Evolutionary conservation across 2,888 invertebrate genomes (phyloP).

Genomic region (Anaspis maculata): DNA sequence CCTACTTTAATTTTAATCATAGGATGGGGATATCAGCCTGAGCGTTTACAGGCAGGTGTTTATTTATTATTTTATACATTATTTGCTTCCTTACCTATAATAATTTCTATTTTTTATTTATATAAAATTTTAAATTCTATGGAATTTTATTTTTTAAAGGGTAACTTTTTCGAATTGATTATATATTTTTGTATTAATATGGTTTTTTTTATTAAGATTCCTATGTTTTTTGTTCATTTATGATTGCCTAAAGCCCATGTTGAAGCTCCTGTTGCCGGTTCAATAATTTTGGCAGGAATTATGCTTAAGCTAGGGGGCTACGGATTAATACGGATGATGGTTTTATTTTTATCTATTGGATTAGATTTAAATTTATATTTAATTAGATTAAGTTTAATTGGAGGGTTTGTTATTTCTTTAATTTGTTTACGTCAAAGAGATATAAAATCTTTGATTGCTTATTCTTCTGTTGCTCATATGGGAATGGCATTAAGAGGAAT

Average conservation of each 20-base stretch:
- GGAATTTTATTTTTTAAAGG: conserved; percentile 47
- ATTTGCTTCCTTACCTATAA: conserved; percentile 57
- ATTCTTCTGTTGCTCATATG: conserved; percentile 67
- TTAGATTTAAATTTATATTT: conserved; percentile 47
- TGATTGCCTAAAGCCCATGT: conserved; percentile 70
- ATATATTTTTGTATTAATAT: conserved; percentile 49
- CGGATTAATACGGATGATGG: conserved; percentile 53
- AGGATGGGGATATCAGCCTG: conserved; percentile 60
- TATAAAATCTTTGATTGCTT: conserved; percentile 66
- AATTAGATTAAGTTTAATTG: conserved; percentile 49
- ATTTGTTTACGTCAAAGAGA: conserved; percentile 61
- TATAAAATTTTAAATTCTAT: conserved; percentile 39
- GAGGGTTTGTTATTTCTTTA: conserved; percentile 53
- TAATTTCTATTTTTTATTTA: conserved; percentile 50
- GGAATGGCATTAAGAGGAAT: conserved; percentile 52
- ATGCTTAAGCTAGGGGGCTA: conserved; percentile 66
- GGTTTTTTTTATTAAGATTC: conserved; percentile 65
- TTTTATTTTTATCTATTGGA: conserved; percentile 43
- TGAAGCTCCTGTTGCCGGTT: conserved; percentile 63
- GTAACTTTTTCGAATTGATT: no score
- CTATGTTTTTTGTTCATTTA: conserved; percentile 61
- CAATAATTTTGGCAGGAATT: conserved; percentile 66
- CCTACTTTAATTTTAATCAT: conserved; percentile 60
- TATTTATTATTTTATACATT: conserved; percentile 67
- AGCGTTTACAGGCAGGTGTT: conserved; percentile 56